Evolutionary conservation across 2,888 invertebrate species (phyloP).

Genomic region (Peribatodes rhomboidaria): DNA sequence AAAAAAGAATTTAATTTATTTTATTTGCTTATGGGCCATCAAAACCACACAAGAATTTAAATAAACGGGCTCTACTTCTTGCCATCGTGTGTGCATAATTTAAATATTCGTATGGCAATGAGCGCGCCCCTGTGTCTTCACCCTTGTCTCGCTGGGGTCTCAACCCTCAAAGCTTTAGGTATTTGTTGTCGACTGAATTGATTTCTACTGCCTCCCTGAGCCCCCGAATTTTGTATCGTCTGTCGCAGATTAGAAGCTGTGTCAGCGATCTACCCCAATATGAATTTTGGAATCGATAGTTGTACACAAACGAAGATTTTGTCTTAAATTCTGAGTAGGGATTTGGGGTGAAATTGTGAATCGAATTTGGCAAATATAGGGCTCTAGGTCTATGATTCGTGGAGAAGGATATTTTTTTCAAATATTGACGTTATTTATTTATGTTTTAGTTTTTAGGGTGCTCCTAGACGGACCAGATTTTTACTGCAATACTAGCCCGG

Average conservation of each 20-base stretch:
- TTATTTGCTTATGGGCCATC: neutral
- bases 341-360: neutral
- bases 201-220: constrained; percentile 40
- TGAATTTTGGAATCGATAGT: constrained; percentile 1
- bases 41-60: neutral
- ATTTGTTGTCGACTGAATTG: constrained; percentile 47
- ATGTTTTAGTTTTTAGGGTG: too few species aligned
- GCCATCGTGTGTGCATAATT: constrained; percentile 12
- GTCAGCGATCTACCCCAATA: constrained; percentile 1
- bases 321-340: neutral
- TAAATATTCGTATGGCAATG: constrained; percentile 22
- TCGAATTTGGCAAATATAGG: too few species aligned
- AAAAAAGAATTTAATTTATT: neutral
- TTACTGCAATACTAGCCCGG: too few species aligned
- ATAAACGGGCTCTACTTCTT: neutral
- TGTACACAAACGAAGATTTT: neutral
- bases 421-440: too few species aligned
- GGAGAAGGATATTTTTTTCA: too few species aligned
- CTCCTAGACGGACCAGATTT: too few species aligned
- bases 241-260: constrained; percentile 22
- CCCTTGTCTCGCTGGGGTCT: constrained; percentile 33
- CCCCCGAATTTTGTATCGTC: constrained; percentile 30
- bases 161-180: constrained; percentile 43
- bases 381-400: too few species aligned
- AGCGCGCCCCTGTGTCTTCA: constrained; percentile 26